Evolutionary conservation across 2,888 invertebrate genomes (phyloP).

Genomic region (Ditula angustiorana): DNA sequence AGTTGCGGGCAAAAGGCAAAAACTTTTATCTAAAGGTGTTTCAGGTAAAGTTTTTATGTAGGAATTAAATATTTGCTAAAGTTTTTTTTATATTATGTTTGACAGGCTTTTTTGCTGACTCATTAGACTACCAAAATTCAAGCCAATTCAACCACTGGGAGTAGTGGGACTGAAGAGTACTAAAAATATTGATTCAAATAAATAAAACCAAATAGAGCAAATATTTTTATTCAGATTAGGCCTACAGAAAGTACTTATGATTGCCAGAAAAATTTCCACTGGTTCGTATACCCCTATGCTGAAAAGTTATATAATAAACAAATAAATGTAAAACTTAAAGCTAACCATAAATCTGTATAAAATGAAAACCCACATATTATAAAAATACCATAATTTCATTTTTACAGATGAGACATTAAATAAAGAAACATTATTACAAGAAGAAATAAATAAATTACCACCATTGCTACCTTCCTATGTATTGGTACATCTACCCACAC

Average conservation of each 20-base stretch:
- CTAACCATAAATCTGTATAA: too few relatives aligned
- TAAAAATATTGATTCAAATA: too few relatives aligned
- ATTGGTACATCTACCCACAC: constrained; percentile 89
- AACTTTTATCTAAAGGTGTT: constrained; percentile 83
- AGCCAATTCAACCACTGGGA: too few relatives aligned
- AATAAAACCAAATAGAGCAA: too few relatives aligned
- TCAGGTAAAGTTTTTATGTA: constrained; percentile 48
- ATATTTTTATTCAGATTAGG: background rate
- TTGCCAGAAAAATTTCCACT: background rate
- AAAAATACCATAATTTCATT: constrained; percentile 46
- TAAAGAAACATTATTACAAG: constrained; percentile 86
- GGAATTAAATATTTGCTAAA: too few relatives aligned
- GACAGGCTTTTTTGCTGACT: too few relatives aligned
- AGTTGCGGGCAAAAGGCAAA: constrained; percentile 90
- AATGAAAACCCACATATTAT: background rate
- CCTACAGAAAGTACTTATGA: too few relatives aligned
- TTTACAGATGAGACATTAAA: constrained; percentile 79
- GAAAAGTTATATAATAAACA: too few relatives aligned
- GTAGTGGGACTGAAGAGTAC: too few relatives aligned
- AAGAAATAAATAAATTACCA: constrained; percentile 89
- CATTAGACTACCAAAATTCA: too few relatives aligned
- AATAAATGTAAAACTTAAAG: too few relatives aligned
- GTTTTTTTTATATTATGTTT: constrained; percentile 38
- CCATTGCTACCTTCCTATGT: constrained; percentile 86
- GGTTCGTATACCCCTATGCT: too few relatives aligned